These are phyloP conservation scores for Heteromurus nitidus DNA, from an alignment of 2,888 invertebrate genomes.

Conservation along the genomic window DNA sequence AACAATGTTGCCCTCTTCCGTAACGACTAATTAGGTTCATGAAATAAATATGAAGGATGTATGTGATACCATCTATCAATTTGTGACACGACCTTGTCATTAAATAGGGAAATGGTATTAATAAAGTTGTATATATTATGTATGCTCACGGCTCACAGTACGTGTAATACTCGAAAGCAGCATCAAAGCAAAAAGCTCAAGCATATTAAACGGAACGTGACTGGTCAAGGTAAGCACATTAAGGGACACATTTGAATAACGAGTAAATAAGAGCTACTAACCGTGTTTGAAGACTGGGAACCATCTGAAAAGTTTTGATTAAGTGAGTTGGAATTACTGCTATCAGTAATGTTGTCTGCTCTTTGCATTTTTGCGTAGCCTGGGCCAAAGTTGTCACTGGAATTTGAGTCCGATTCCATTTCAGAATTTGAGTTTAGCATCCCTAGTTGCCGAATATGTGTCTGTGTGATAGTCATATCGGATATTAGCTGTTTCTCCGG, in stretches of 20 bases:
- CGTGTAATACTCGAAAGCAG: no score
- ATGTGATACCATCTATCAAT: no score
- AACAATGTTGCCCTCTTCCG: no score
- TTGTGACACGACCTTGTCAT: no score
- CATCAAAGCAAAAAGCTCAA: no score
- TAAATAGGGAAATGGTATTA: no score
- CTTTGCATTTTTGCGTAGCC: constrained; percentile 14
- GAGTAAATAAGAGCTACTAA: not conserved
- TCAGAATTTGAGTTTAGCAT: constrained; percentile 53
- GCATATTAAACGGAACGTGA: no score
- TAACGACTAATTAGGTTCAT: no score
- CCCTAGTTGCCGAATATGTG: constrained; percentile 41
- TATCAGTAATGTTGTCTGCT: not conserved
- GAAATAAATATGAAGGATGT: no score
- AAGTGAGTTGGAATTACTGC: not conserved
- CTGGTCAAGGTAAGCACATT: not conserved
- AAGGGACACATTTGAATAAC: not conserved
- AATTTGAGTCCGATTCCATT: constrained; percentile 57
- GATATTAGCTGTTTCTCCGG: constrained; percentile 50
- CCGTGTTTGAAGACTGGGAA: constrained; percentile 5
- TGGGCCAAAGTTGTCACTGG: constrained; percentile 36
- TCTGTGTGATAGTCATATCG: constrained; percentile 27
- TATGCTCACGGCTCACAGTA: no score
- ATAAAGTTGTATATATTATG: no score
- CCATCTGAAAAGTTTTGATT: not conserved